Conservation (phyloP, 2,113 vertebrate species). For the Antennarius striatus region DNA sequence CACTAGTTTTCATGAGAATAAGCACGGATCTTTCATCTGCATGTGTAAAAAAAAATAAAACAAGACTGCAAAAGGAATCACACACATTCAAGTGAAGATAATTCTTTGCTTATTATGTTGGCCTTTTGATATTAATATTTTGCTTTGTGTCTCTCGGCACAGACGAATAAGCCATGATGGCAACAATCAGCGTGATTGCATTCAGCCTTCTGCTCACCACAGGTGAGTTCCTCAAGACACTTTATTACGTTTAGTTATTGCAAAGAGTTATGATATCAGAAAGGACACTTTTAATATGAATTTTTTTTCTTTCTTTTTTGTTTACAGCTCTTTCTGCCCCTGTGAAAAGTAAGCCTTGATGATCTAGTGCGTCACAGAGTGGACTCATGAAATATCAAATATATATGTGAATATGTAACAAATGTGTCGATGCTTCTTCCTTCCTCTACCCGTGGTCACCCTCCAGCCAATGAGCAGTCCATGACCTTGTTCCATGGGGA, state of each 20-base stretch:
- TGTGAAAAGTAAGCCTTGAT: conserved; percentile 63
- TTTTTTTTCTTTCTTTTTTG: conserved; percentile 1
- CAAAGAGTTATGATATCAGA: not conserved
- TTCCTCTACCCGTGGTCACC: not conserved
- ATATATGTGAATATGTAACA: too few relatives aligned
- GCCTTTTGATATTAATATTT: not conserved
- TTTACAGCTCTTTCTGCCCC: conserved; percentile 64
- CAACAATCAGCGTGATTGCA: conserved; percentile 36
- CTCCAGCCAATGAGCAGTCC: conserved; percentile 38
- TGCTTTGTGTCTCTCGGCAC: conserved; percentile 31
- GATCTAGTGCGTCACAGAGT: too few relatives aligned
- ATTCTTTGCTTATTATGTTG: too few relatives aligned
- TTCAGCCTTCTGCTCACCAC: conserved; percentile 67
- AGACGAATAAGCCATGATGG: conserved; percentile 61
- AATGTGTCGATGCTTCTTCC: conserved; percentile 1
- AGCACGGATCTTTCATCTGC: not conserved
- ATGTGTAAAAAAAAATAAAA: not conserved
- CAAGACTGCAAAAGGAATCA: not conserved
- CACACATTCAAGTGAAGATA: too few relatives aligned
- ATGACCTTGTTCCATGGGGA: conserved; percentile 67
- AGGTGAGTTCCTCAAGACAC: conserved; percentile 58
- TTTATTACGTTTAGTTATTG: not conserved
- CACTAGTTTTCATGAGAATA: conserved; percentile 1
- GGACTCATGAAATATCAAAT: not conserved
- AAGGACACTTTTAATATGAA: not conserved